Evolutionary conservation across 1,140 invertebrate genomes (phyloP).

Genomic region (Meloidogyne floridensis): DNA sequence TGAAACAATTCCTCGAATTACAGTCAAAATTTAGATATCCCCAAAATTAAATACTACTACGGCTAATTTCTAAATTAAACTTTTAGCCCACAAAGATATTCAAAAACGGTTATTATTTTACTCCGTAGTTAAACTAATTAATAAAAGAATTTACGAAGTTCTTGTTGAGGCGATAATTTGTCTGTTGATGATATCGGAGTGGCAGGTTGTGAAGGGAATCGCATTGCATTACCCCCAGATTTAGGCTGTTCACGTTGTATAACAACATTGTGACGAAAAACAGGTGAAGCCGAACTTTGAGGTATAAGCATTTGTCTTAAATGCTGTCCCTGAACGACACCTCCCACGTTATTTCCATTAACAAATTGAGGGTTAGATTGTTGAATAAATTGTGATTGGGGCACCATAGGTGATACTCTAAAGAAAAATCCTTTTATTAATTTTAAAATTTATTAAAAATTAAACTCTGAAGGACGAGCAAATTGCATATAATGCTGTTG

Average conservation of each 20-base stretch:
- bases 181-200: neutral
- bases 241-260: conserved; percentile 8
- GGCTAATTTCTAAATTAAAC: too few relatives aligned
- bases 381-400: neutral
- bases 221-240: neutral
- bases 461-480: conserved; percentile 5
- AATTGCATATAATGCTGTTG: conserved; percentile 9
- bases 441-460: neutral
- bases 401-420: neutral
- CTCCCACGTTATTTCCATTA: neutral
- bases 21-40: too few relatives aligned
- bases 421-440: neutral
- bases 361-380: neutral
- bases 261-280: neutral
- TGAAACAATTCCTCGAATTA: neutral
- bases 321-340: neutral
- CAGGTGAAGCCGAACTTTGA: neutral
- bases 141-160: conserved; percentile 6
- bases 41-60: too few relatives aligned
- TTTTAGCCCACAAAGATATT: too few relatives aligned
- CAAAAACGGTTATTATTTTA: neutral
- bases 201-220: conserved; percentile 4
- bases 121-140: neutral
- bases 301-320: neutral
- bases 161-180: conserved; percentile 19